Percentiles rank a stretch among this genome's conserved stretches.
Evolutionary conservation across 2,888 invertebrate species (phyloP).

Genomic region (Heliconius sara): DNA sequence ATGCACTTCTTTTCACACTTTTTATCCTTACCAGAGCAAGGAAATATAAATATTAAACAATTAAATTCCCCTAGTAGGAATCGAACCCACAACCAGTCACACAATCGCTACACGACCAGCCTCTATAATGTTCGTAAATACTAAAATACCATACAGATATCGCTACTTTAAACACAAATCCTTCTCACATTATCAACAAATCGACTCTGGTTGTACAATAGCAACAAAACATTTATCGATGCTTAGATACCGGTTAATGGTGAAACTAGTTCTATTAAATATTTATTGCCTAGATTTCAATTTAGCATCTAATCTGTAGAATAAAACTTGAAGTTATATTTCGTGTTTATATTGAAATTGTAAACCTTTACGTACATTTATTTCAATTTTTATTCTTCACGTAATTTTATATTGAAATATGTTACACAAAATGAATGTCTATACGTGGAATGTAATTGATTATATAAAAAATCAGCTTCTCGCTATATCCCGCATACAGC

Average conservation of each 20-base stretch:
- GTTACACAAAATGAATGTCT: no score
- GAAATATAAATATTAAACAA: no score
- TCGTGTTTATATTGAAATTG: background rate
- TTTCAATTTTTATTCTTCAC: no score
- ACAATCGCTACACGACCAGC: no score
- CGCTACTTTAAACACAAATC: conserved; percentile 47
- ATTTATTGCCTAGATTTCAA: conserved; percentile 45
- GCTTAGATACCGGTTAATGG: conserved; percentile 52
- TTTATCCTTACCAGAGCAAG: no score
- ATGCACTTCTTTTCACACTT: no score
- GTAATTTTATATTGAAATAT: no score
- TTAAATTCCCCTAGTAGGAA: no score
- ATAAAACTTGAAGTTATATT: conserved; percentile 23
- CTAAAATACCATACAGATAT: conserved; percentile 35
- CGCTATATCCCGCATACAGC: no score
- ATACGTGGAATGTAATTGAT: no score
- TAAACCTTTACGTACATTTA: background rate
- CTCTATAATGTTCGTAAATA: background rate
- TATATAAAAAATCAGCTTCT: no score
- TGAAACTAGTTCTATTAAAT: conserved; percentile 43
- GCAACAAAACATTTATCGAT: conserved; percentile 52
- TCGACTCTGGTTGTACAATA: conserved; percentile 47
- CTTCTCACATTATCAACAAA: conserved; percentile 48
- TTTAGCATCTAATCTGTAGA: conserved; percentile 26
- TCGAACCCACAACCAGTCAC: no score